Conservation (phyloP, 1,140 invertebrate genomes). For the Melitaea cinxia region DNA sequence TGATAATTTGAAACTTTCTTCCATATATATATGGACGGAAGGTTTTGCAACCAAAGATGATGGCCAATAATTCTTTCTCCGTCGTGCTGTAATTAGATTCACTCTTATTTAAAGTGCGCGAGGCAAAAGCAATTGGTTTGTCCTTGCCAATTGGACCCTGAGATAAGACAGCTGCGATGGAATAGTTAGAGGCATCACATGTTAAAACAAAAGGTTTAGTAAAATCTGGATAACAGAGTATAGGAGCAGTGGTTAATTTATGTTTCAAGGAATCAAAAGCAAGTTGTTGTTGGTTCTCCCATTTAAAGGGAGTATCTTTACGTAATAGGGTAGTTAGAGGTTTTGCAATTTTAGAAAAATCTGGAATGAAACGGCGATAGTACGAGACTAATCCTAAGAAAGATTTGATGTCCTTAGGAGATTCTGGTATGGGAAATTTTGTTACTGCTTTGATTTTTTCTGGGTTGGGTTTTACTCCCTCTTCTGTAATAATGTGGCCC, state of each 20-base stretch:
- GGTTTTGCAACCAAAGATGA: conserved; percentile 56
- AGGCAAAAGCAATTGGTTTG: conserved; percentile 49
- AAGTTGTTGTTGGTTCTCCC: conserved; percentile 13
- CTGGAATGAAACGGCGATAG: conserved; percentile 17
- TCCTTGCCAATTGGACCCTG: conserved; percentile 52
- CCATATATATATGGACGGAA: conserved; percentile 70
- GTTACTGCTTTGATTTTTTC: conserved; percentile 17
- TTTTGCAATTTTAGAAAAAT: conserved; percentile 21
- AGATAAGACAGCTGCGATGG: conserved; percentile 62
- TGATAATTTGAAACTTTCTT: conserved; percentile 73
- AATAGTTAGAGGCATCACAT: conserved; percentile 42
- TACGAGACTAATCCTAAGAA: conserved; percentile 21
- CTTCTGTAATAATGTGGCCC: conserved; percentile 14
- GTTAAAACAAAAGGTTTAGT: conserved; percentile 10
- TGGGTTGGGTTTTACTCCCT: conserved; percentile 18
- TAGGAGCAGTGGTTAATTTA: conserved; percentile 6
- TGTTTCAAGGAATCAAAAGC: conserved; percentile 9
- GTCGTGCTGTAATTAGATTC: conserved; percentile 42
- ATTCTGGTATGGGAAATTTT: conserved; percentile 8
- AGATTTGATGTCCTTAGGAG: conserved; percentile 19
- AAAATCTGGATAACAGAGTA: conserved; percentile 18
- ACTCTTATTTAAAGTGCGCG: conserved; percentile 31
- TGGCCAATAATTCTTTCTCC: conserved; percentile 45
- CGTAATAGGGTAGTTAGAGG: conserved; percentile 5
- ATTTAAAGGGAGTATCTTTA: conserved; percentile 7